phyloP scores from a whole-genome alignment of 2,797 vertebrate species.

The Protonibea diacanthus region DNA sequence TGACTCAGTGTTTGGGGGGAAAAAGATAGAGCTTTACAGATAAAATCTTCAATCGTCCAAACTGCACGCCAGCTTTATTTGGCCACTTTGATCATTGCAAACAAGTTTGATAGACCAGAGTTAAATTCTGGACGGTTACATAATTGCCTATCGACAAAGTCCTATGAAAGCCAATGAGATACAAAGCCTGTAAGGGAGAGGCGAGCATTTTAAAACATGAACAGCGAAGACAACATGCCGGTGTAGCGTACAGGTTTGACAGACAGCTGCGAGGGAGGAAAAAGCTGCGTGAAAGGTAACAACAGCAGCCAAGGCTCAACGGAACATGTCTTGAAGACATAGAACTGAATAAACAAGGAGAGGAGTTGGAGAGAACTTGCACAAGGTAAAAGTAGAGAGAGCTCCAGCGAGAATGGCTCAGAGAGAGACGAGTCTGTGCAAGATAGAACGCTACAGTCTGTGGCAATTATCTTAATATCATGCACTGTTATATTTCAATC shows the following conservation, averaged over 20 bases:
- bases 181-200: background rate
- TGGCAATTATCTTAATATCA: conserved; percentile 20
- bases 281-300: conserved; percentile 29
- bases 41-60: conserved; percentile 38
- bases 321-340: conserved; percentile 20
- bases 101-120: conserved; percentile 34
- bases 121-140: conserved; percentile 24
- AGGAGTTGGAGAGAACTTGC: conserved; percentile 8
- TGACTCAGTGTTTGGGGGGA: background rate
- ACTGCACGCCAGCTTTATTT: conserved; percentile 13
- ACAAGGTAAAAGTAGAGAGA: background rate
- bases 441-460: conserved; percentile 18
- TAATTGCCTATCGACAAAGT: conserved; percentile 8
- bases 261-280: conserved; percentile 31
- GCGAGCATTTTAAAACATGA: background rate
- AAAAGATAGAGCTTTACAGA: conserved; percentile 19
- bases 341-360: conserved; percentile 2
- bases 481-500: background rate
- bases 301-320: conserved; percentile 19
- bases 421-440: background rate
- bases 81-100: conserved; percentile 37
- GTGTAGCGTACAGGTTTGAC: conserved; percentile 15
- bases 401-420: background rate
- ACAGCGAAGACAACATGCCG: conserved; percentile 24
- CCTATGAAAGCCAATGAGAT: conserved; percentile 12